Percentiles rank a stretch among this genome's conserved stretches.
Evolutionary conservation across 2,797 vertebrate genomes (phyloP).

Genomic region (Yasuhikotakia modesta): DNA sequence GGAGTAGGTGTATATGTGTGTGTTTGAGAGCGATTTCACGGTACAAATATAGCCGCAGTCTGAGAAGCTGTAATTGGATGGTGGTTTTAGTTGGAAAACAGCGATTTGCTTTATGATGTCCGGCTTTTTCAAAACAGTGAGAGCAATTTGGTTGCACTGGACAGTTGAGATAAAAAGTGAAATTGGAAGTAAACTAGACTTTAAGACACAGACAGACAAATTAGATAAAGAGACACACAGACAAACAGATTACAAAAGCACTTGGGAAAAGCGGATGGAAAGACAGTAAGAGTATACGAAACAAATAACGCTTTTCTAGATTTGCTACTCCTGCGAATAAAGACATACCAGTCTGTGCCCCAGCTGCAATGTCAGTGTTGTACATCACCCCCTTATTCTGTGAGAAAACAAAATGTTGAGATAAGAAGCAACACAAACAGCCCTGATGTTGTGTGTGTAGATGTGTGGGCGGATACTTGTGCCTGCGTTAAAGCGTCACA

Average conservation of each 20-base stretch:
- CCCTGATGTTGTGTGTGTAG: constrained; percentile 15
- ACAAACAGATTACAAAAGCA: background rate
- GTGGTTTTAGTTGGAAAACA: constrained; percentile 28
- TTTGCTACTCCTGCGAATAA: background rate
- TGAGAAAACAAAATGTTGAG: constrained; percentile 34
- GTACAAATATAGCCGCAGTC: constrained; percentile 41
- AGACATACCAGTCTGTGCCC: constrained; percentile 63
- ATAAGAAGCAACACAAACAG: constrained; percentile 24
- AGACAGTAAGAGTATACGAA: too few relatives aligned
- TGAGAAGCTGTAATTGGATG: constrained; percentile 36
- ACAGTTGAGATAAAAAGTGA: constrained; percentile 26
- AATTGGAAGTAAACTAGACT: constrained; percentile 21
- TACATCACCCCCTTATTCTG: constrained; percentile 62
- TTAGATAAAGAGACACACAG: constrained; percentile 14
- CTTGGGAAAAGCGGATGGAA: constrained; percentile 6
- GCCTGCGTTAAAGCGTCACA: constrained; percentile 20
- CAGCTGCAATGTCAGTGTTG: constrained; percentile 63
- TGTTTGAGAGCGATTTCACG: constrained; percentile 40
- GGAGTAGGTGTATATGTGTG: constrained; percentile 26
- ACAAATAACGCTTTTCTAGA: background rate
- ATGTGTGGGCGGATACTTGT: constrained; percentile 19
- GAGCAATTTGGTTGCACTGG: constrained; percentile 24
- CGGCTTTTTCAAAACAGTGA: constrained; percentile 30
- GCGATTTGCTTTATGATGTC: constrained; percentile 35
- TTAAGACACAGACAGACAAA: constrained; percentile 25